Base-by-base conservation (phyloP, 2,888 invertebrate genomes). In the Nineta flava region DNA sequence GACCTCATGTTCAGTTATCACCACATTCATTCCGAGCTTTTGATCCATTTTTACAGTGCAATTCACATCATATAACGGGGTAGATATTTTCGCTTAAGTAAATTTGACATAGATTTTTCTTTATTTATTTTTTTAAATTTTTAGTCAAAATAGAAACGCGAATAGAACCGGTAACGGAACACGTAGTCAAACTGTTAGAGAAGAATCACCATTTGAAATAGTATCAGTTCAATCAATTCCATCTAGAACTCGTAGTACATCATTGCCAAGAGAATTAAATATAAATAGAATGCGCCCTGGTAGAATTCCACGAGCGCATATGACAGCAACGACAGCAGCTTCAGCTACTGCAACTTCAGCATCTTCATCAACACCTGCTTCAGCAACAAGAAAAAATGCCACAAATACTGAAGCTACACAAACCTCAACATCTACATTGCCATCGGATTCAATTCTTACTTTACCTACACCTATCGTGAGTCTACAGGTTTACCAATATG, bases 21-120 rank as follows among this genome's bases (percentile, higher is more conserved):
- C 68, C 74, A 51, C 71, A 71, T 57, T 69, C 75, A 12, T 69
- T 78, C 55, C 75, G 74, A 54, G 69, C 72, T 50, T 77, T 79
- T 54, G 80, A 81, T 65, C 77, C 76, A 32, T 82, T 81, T 59
- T 66, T 85, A 55, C 80, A 80, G 1, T 85, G 84, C 60, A 80
- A 77, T 61, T 83, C 81, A 35, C 81, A 82, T 63, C 83, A 83
- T 58, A 69, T 81, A 47, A 72, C 71, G 1, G 69, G 42, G 48
- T 48, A 42, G 15, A 26, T 42, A n/a, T 32, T 46, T 12, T 26
- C 9, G 16, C 10, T 15, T 21, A 16, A 15, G 15, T 42, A 10
- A 4, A 40, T 40, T 10, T 16, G 42, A n/a, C n/a, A n/a, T n/a
- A n/a, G n/a, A 42, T 16, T 42, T 42, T 42, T 38, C 7, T 26